These are phyloP conservation scores for Sebastes goodei DNA, from an alignment of 2,797 vertebrate genomes.

Conservation along the genomic window DNA sequence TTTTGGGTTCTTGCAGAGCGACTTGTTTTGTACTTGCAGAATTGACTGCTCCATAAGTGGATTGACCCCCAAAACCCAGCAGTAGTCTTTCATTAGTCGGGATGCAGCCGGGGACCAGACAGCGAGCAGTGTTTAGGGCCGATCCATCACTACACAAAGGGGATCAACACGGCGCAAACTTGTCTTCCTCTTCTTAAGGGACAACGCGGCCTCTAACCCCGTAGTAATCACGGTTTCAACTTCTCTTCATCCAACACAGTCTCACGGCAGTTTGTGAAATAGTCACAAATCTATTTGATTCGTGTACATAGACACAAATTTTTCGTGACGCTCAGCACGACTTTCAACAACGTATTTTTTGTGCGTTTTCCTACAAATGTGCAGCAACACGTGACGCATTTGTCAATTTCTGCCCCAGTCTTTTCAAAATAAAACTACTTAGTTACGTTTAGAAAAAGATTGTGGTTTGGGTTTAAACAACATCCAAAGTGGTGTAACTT, in stretches of 20 bases:
- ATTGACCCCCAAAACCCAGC: slow-evolving; percentile 74
- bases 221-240: slow-evolving; percentile 32
- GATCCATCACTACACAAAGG: slow-evolving; percentile 60
- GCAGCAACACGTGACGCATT: too few relatives aligned
- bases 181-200: slow-evolving; percentile 47
- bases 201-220: slow-evolving; percentile 37
- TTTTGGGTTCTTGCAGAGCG: slow-evolving; percentile 59
- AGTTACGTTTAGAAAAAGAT: too few relatives aligned
- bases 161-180: slow-evolving; percentile 48
- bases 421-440: too few relatives aligned
- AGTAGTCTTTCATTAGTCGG: slow-evolving; percentile 74
- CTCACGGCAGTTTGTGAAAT: too few relatives aligned
- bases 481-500: too few relatives aligned
- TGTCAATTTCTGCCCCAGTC: too few relatives aligned
- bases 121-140: slow-evolving; percentile 58
- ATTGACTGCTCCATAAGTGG: slow-evolving; percentile 71
- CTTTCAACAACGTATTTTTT: too few relatives aligned
- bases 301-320: too few relatives aligned
- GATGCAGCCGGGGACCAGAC: slow-evolving; percentile 62
- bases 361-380: too few relatives aligned
- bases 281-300: too few relatives aligned
- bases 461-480: too few relatives aligned
- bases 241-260: slow-evolving; percentile 5
- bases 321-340: too few relatives aligned
- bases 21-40: slow-evolving; percentile 60